Base-by-base conservation (phyloP, 2,797 vertebrate species). In the Bryconaethiops microstoma region DNA sequence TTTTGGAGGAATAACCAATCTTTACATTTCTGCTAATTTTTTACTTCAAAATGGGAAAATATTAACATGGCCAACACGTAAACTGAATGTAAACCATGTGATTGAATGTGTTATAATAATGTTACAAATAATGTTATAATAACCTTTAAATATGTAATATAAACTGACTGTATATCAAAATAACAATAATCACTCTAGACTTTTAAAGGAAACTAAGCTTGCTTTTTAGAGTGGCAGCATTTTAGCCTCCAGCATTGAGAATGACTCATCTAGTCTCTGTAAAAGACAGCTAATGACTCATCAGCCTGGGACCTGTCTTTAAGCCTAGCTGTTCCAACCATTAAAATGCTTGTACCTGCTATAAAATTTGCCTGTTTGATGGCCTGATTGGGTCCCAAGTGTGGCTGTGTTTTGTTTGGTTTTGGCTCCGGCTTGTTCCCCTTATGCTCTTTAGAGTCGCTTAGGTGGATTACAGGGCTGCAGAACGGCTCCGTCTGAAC, bases 401-500 rank as follows among this genome's bases (percentile, higher is more conserved):
- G 63, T 12, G 64, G 39, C n/a, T 4, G 23, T n/a, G 54, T 82
- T 21, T 3, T 62, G 59, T 64, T 64, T 65, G 35, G 16, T 8
- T 40, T 35, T 17, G 17, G 17, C 63, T 19, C 19, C 40, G 40
- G 63, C 59, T 29, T 12, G 1, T 23, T 62, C 23, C 59, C 23
- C 10, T 2, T 25, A 62, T 62, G 9, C 21, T 23, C 4, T 23
- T 62, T 25, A 62, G 23, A 59, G 57, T 35, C 1, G 5, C 29
- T 35, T 13, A 14, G 60, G 82, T 88, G 25, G 75, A 82, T 90
- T 88, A 69, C 55, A 88, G 79, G 64, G 85, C 82, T 71, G 69
- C 25, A 76, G 83, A 85, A 87, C 83, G 77, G 82, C 78, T 84
- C 87, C 88, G 88, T 88, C 87, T 91, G 89, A 62, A 82, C 73